phyloP scores from a whole-genome alignment of 2,888 invertebrate species.

The Oasisia sp. region DNA sequence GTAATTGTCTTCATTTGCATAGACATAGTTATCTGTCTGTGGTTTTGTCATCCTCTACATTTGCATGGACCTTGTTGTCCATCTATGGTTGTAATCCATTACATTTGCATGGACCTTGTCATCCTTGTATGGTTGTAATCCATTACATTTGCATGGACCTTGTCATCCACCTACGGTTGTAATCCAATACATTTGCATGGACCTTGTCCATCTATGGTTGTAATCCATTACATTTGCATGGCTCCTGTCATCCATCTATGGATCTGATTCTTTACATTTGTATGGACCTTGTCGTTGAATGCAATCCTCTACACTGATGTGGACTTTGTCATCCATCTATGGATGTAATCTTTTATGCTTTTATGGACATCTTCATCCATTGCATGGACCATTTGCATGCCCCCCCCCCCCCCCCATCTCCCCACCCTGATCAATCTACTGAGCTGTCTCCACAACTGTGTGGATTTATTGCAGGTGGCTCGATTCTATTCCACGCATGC shows the following conservation, averaged over 20 bases:
- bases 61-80: not conserved
- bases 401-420: too few relatives aligned
- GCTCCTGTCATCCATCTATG: not conserved
- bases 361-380: too few relatives aligned
- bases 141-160: not conserved
- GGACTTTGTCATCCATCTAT: too few relatives aligned
- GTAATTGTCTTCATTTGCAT: too few relatives aligned
- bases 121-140: not conserved
- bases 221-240: not conserved
- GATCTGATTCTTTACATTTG: not conserved
- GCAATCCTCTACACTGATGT: too few relatives aligned
- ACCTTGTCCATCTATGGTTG: not conserved
- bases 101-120: constrained; percentile 17
- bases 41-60: not conserved
- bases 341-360: too few relatives aligned
- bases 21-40: not conserved
- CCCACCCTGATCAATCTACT: too few relatives aligned
- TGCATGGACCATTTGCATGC: too few relatives aligned
- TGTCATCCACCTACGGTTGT: not conserved
- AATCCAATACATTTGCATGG: not conserved
- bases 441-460: too few relatives aligned
- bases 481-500: too few relatives aligned
- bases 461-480: too few relatives aligned
- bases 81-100: not conserved
- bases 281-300: not conserved